Percentiles rank a stretch among this genome's conserved stretches.
phyloP scores from a whole-genome alignment of 2,888 invertebrate species.

The Chironomus riparius region DNA sequence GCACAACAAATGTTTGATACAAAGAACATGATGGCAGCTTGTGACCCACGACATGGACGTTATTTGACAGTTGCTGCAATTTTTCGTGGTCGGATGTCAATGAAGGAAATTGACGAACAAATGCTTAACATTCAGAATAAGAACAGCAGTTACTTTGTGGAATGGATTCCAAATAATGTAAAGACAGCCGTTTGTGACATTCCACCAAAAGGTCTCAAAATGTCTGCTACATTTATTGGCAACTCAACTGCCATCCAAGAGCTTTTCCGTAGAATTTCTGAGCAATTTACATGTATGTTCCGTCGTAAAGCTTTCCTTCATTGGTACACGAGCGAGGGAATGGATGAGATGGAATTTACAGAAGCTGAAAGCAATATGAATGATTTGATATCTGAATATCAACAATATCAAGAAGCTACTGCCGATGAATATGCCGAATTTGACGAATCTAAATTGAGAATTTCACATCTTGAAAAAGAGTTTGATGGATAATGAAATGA shows the following conservation, averaged over 20 bases:
- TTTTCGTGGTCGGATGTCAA: slow-evolving; percentile 56
- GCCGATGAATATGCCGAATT: slow-evolving; percentile 76
- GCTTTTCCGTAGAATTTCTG: slow-evolving; percentile 67
- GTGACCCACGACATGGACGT: slow-evolving; percentile 62
- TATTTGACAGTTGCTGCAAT: slow-evolving; percentile 68
- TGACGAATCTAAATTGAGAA: slow-evolving; percentile 52
- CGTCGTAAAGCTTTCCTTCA: slow-evolving; percentile 82
- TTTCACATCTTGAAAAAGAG: slow-evolving; percentile 35
- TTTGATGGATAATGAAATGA: slow-evolving; percentile 2
- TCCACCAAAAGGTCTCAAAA: slow-evolving; percentile 55
- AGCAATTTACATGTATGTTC: slow-evolving; percentile 79
- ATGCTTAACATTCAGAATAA: slow-evolving; percentile 72
- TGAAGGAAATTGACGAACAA: slow-evolving; percentile 65
- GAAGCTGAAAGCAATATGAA: slow-evolving; percentile 95
- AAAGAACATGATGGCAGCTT: slow-evolving; percentile 71
- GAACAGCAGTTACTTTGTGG: slow-evolving; percentile 70
- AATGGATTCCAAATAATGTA: slow-evolving; percentile 76
- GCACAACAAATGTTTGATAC: slow-evolving; percentile 64
- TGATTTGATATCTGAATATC: slow-evolving; percentile 86
- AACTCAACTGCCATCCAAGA: slow-evolving; percentile 70
- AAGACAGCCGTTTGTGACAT: slow-evolving; percentile 76
- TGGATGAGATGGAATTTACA: slow-evolving; percentile 89
- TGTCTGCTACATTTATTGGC: slow-evolving; percentile 57
- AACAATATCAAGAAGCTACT: slow-evolving; percentile 87
- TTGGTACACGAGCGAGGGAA: slow-evolving; percentile 88